Evolutionary conservation across 2,888 invertebrate species (phyloP), one percentile per base, ranked within the genome.

Genomic region (Leptopilina drosophilae): DNA sequence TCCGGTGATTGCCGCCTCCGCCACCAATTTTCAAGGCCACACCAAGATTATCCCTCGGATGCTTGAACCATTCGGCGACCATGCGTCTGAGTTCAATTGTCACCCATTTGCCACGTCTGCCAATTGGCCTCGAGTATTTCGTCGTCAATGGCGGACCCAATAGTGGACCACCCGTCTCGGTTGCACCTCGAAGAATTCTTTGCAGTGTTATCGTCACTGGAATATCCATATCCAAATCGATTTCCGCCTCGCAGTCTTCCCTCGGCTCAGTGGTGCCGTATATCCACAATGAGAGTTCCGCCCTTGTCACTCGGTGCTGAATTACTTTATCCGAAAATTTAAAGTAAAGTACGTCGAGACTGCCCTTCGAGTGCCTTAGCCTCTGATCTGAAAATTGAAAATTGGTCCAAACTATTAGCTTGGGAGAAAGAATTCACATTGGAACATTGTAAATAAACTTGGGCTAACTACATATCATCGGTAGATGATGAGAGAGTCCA

Each of bases 21-120:
- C 94, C 88, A 20, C 84, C 84, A 67, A 91, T 83, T 89, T 95
- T 95, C 85, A 97, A 94, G 33, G 96, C 94, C 87, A 97, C 94
- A 64, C 96, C 97, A 86, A 95, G 94, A 89, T 95, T 96, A 87
- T 95, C 95, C 79, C 95, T 93, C 4, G 95, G 95, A 89, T 95
- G 93, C 84, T 95, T 95, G 90, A 96, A 95, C 95, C 97, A 97
- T 86, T 96, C 95, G 73, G 94, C 94, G 56, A 97, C 95, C 92
- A 96, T 94, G 67, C 94, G 94, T 66, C 95, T 95, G 8, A 97
- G 93, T 87, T 97, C 96, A 76, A 97, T 92, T 85, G 94, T 94
- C 83, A 96, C 92, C 96, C 96, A 97, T 75, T 93, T 94, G 5
- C 95, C 95, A 2, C 92, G 88, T 78, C 92, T 92, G 77, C 93